Evolutionary conservation across 2,888 invertebrate genomes (phyloP), one percentile per base, ranked within the genome.

Genomic region (Eupithecia exiguata): DNA sequence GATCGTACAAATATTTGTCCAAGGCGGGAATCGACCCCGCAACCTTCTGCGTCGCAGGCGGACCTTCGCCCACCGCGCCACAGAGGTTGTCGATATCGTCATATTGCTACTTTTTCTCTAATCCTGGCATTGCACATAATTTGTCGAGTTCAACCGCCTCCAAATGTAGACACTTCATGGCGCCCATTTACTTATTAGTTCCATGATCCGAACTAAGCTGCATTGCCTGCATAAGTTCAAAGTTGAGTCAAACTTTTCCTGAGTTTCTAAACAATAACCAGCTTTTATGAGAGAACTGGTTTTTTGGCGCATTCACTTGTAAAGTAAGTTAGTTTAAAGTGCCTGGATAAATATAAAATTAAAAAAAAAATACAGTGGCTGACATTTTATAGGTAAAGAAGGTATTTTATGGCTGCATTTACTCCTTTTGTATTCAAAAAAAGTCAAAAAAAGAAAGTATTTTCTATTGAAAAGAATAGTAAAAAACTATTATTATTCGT

Each of bases 121-220:
- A 61, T 30, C 16, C 5, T 30, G 25, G 30, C 16, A 14, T 30
- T 30, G 16, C 43, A 63, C 21, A 65, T 5, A 25, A 43, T 36
- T 36, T 61, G 46, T 18, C n/a, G 49, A n/a, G 2, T n/a, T 53
- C 49, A 53, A 40, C 38, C 63, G 30, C 36, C 43, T 75, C 70
- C 30, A 16, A 43, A 16, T 43, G 21, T 9, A 14, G 18, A 30
- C 16, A 46, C 58, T 72, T 10, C 72, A 65, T 65, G 70, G 18
- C 30, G 79, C 78, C 83, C 84, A 84, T 87, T 87, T 83, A 85
- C 87, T 87, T 86, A 89, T 87, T 88, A 88, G 87, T 87, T 85
- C 80, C 76, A 68, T 79, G 81, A 81, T 82, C 80, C 76, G 67
- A 87, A 86, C 81, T 82, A 75, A 58, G 74, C 74, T 76, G 76